These are phyloP conservation scores for Automeris io DNA, from an alignment of 2,888 invertebrate species.

Conservation along the genomic window DNA sequence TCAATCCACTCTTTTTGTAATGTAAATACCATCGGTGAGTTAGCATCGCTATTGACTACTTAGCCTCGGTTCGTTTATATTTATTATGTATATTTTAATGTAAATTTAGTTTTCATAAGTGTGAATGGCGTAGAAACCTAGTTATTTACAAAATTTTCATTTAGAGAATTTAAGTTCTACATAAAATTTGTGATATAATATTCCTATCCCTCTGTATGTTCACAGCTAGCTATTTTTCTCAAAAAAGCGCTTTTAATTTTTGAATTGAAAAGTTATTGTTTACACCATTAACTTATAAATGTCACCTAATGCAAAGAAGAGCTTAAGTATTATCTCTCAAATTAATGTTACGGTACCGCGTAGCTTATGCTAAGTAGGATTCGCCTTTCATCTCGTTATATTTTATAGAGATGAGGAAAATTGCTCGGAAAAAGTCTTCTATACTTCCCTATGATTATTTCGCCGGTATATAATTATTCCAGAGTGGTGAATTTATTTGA, in stretches of 20 bases:
- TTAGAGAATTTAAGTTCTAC: no score
- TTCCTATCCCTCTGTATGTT: no score
- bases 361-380: constrained; percentile 53
- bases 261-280: no score
- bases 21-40: constrained; percentile 14
- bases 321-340: constrained; percentile 29
- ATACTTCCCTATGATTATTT: constrained; percentile 20
- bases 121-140: no score
- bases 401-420: constrained; percentile 40
- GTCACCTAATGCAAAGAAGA: constrained; percentile 31
- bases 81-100: constrained; percentile 5
- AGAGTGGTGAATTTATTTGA: no score
- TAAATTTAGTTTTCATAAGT: constrained; percentile 1
- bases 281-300: constrained; percentile 20
- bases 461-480: not conserved
- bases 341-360: constrained; percentile 31
- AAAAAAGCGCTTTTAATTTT: no score
- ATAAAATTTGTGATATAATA: no score
- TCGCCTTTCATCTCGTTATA: constrained; percentile 48
- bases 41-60: constrained; percentile 12
- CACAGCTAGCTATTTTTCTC: no score
- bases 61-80: constrained; percentile 7
- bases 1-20: constrained; percentile 28
- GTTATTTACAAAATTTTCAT: no score
- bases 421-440: constrained; percentile 25